phyloP scores from a whole-genome alignment of 2,797 vertebrate species.

The Hypotaenidia okinawae region DNA sequence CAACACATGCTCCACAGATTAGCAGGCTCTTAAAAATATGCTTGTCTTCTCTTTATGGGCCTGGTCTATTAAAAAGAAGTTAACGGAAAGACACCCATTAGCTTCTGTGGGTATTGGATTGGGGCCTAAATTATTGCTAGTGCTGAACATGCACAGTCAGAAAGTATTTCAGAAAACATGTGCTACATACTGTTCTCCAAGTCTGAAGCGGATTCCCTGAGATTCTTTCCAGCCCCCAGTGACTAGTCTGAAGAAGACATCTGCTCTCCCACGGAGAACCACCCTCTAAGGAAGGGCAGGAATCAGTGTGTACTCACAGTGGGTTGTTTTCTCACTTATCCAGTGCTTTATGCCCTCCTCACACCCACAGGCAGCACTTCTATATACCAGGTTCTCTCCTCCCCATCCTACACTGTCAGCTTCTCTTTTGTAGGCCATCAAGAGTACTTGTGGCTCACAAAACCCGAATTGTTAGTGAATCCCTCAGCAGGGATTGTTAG shows the following conservation, averaged over 20 bases:
- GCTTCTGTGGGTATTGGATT: conserved; percentile 61
- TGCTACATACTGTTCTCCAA: not conserved
- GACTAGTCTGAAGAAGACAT: conserved; percentile 16
- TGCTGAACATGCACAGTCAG: not conserved
- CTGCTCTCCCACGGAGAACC: not conserved
- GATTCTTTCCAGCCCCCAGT: not conserved
- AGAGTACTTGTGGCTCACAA: conserved; percentile 79
- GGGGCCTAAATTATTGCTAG: conserved; percentile 59
- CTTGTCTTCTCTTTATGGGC: conserved; percentile 56
- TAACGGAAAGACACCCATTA: conserved; percentile 52
- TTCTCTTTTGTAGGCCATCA: conserved; percentile 76
- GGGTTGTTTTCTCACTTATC: conserved; percentile 74
- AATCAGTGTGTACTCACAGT: conserved; percentile 77
- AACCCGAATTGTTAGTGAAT: conserved; percentile 76
- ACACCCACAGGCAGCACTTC: conserved; percentile 56
- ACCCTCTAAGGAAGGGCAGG: conserved; percentile 56
- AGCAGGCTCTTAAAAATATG: conserved; percentile 57
- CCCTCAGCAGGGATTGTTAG: conserved; percentile 55
- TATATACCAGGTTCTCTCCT: conserved; percentile 72
- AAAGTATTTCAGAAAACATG: conserved; percentile 39
- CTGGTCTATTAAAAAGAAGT: conserved; percentile 55
- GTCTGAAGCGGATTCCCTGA: not conserved
- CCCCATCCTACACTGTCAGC: conserved; percentile 53
- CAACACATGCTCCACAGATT: conserved; percentile 63
- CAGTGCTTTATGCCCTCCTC: conserved; percentile 46